A percentile compares a stretch with the other conserved stretches of the same genome.
Evolutionary conservation across 2,113 vertebrate genomes (phyloP).

Genomic region (Eleginops maclovinus): DNA sequence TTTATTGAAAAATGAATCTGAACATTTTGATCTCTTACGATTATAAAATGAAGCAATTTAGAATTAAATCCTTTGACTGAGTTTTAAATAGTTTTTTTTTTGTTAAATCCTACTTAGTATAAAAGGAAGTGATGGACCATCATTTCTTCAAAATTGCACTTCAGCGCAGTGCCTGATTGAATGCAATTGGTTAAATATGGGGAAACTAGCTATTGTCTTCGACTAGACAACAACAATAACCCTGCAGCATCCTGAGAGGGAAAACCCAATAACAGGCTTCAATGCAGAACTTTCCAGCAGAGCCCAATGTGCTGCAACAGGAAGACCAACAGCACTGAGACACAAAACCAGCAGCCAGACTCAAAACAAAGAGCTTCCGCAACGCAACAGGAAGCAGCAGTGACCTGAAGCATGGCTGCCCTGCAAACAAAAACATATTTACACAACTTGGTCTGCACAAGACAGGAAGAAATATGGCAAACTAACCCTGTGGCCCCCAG

Average conservation of each 20-base stretch:
- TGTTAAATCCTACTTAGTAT: no score
- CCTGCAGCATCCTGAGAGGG: not conserved
- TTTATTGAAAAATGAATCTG: no score
- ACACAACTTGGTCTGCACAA: not conserved
- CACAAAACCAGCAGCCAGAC: slow-evolving; percentile 60
- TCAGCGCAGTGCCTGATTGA: no score
- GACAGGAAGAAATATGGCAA: not conserved
- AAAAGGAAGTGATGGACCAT: no score
- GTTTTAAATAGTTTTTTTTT: no score
- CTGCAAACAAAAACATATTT: slow-evolving; percentile 27
- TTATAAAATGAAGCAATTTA: no score
- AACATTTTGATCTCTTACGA: no score
- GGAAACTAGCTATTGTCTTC: not conserved
- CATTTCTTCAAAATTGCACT: no score
- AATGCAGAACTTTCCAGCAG: slow-evolving; percentile 48
- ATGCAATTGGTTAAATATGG: no score
- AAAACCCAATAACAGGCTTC: slow-evolving; percentile 10
- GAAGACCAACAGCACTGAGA: slow-evolving; percentile 58
- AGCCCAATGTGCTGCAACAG: slow-evolving; percentile 52
- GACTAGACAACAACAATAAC: not conserved
- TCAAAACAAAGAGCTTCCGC: slow-evolving; percentile 78
- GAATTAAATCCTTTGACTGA: no score
- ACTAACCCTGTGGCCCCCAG: not conserved
- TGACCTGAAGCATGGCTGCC: slow-evolving; percentile 55
- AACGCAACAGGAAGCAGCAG: slow-evolving; percentile 77